Base-by-base conservation (phyloP, 1,140 invertebrate genomes). In the Zaprionus kolodkinae region DNA sequence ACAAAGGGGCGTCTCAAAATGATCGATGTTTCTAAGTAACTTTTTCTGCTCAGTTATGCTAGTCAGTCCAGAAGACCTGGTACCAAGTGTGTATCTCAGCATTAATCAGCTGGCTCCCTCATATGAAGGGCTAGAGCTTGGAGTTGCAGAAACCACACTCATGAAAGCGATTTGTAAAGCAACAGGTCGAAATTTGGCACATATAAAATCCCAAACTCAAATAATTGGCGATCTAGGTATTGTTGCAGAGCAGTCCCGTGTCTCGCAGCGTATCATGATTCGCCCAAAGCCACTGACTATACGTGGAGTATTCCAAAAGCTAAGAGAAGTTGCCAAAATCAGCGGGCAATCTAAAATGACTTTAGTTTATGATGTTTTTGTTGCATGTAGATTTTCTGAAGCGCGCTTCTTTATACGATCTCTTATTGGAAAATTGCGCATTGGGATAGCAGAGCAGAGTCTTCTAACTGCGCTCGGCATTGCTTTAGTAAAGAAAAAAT, bases 401-500 rank as follows among this genome's bases (percentile, higher is more conserved):
- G 97, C 98, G 0, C 95, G 97, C 56, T 99, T 96, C 93, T 93
- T 99, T 0, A 97, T 99, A 52, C 94, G 99, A 80, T 94, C 91
- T 59, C 93, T 99, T 1, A 95, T 96, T 72, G 99, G 99, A 11
- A 99, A 99, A 93, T 93, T 99, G 54, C 94, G 99, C 43, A 99
- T 99, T 79, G 99, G 99, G 4, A 94, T 99, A 59, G 99, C 99
- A 1, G 99, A 99, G 91, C 98, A 99, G 93, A 99, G 98, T 12
- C 95, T 99, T 25, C 93, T 99, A 13, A 96, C 97, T 92, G 98
- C 99, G 12, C 91, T 99, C 48, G 97, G 97, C 12, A 94, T 97
- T 86, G 98, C 98, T 5, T 95, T 43, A 93, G 93, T 88, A 90
- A 95, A 81, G 93, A 96, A 93, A 93, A 94, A 78, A 7, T 96